Conservation (phyloP, 2,888 invertebrate genomes). For the Dasysyrphus tricinctus region DNA sequence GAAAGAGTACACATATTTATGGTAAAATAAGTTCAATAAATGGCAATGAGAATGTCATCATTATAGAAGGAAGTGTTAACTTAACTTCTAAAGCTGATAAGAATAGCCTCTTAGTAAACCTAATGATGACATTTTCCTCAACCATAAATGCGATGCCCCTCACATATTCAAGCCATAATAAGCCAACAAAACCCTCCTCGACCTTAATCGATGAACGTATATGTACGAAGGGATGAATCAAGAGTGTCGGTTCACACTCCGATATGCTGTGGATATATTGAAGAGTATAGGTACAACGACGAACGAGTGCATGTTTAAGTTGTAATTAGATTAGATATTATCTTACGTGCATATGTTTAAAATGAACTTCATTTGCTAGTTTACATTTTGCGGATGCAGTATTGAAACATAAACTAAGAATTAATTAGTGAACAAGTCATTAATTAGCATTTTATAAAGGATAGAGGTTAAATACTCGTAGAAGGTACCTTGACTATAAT, state of each 20-base stretch:
- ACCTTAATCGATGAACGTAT: constrained; percentile 71
- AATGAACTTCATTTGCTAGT: constrained; percentile 42
- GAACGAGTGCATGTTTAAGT: constrained; percentile 10
- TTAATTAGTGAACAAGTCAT: constrained; percentile 52
- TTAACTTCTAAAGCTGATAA: constrained; percentile 59
- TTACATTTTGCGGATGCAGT: constrained; percentile 57
- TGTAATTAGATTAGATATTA: constrained; percentile 60
- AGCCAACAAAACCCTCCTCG: constrained; percentile 40
- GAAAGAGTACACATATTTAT: constrained; percentile 15
- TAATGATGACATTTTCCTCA: constrained; percentile 57
- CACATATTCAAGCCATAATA: not conserved
- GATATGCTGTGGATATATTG: constrained; percentile 39
- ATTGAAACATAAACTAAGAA: constrained; percentile 40
- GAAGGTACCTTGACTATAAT: too few species aligned
- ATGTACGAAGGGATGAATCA: constrained; percentile 21
- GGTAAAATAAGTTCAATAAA: not conserved
- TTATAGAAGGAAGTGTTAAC: constrained; percentile 45
- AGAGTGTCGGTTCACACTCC: constrained; percentile 49
- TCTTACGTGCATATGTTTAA: constrained; percentile 15
- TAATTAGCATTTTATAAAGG: constrained; percentile 6
- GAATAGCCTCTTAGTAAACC: constrained; percentile 63
- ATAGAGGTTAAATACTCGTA: too few species aligned
- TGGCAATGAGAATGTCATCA: constrained; percentile 39
- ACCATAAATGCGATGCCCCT: not conserved
- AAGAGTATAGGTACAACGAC: not conserved